Conservation (phyloP, 2,888 invertebrate genomes). For the Synergus japonicus region DNA sequence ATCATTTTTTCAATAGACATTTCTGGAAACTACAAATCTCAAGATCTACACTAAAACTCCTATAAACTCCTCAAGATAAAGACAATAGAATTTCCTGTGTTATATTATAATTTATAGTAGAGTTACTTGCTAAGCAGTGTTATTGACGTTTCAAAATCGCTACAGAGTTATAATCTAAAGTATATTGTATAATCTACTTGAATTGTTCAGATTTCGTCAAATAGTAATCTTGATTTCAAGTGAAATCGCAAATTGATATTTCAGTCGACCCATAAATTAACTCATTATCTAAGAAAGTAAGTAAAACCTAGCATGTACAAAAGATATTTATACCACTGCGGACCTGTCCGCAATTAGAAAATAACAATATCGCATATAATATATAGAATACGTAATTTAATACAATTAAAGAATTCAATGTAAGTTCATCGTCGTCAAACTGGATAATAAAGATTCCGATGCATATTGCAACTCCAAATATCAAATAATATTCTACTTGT, state of each 20-base stretch:
- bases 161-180: neutral
- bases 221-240: slow-evolving; percentile 64
- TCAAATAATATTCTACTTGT: slow-evolving; percentile 39
- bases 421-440: slow-evolving; percentile 26
- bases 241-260: slow-evolving; percentile 51
- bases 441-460: slow-evolving; percentile 42
- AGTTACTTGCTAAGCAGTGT: neutral
- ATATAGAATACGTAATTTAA: slow-evolving; percentile 58
- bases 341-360: slow-evolving; percentile 68
- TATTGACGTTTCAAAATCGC: neutral
- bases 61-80: neutral
- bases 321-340: slow-evolving; percentile 64
- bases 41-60: neutral
- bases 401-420: slow-evolving; percentile 42
- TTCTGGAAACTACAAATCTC: neutral
- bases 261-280: slow-evolving; percentile 61
- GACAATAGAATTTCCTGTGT: neutral
- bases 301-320: slow-evolving; percentile 65
- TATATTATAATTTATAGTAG: neutral
- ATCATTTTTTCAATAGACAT: neutral
- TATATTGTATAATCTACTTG: neutral
- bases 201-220: slow-evolving; percentile 29
- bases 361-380: slow-evolving; percentile 59
- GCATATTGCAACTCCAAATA: slow-evolving; percentile 23
- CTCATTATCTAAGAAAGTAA: slow-evolving; percentile 61